phyloP scores from a whole-genome alignment of 2,113 vertebrate genomes.

The Hippocampus abdominalis region DNA sequence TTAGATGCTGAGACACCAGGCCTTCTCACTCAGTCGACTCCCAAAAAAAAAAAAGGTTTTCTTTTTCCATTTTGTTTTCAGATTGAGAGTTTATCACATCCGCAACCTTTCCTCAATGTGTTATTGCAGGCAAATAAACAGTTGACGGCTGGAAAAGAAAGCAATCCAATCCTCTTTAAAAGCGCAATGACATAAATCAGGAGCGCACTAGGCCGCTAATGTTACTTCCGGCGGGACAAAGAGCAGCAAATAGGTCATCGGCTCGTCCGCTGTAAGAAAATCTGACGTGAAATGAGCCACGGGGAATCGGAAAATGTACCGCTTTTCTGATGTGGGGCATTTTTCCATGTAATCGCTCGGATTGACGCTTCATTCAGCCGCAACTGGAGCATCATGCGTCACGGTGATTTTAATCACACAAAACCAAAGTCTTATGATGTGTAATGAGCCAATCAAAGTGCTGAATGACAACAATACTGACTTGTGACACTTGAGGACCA shows the following conservation, averaged over 20 bases:
- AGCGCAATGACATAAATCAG: conserved; percentile 9
- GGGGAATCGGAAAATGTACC: neutral
- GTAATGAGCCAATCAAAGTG: conserved; percentile 10
- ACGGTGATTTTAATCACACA: conserved; percentile 21
- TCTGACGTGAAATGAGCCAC: conserved; percentile 13
- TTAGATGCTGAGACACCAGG: neutral
- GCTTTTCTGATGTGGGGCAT: neutral
- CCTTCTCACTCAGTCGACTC: neutral
- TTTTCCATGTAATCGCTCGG: conserved; percentile 4
- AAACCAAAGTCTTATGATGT: conserved; percentile 19
- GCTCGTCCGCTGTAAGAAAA: conserved; percentile 1
- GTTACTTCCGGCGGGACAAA: conserved; percentile 6
- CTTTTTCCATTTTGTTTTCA: neutral
- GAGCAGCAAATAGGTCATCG: conserved; percentile 20
- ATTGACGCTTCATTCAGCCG: conserved; percentile 8
- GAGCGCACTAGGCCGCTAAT: neutral
- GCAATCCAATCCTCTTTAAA: conserved; percentile 11
- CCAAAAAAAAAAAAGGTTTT: neutral
- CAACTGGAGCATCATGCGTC: conserved; percentile 1
- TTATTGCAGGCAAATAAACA: conserved; percentile 13
- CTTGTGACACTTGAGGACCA: neutral
- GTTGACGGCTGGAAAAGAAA: conserved; percentile 4
- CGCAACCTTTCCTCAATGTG: neutral
- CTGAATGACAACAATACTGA: neutral
- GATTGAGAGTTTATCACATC: neutral